Percentiles rank a stretch among this genome's conserved stretches.
These are phyloP conservation scores for Amphiura filiformis DNA, from an alignment of 35 echinoderm and acorn worm genomes.

Conservation along the genomic window DNA sequence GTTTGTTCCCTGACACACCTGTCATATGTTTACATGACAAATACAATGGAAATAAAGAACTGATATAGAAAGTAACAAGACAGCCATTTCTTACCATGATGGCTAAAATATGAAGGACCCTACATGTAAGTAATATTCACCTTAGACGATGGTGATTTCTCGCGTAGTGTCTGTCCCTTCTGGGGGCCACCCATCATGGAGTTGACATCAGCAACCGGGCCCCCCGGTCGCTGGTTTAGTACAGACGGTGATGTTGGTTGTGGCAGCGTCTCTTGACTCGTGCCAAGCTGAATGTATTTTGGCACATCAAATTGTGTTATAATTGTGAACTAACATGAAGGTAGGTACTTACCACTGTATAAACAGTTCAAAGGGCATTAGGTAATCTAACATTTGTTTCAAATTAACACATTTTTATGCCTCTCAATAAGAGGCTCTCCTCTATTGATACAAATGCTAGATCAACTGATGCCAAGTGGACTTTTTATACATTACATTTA, in stretches of 20 bases:
- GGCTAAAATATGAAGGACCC: background rate
- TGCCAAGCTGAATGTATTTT: constrained; percentile 7
- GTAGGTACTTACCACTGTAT: background rate
- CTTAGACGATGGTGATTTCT: background rate
- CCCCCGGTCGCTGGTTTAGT: background rate
- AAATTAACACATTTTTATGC: background rate
- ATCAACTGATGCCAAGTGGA: no score
- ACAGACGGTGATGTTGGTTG: background rate
- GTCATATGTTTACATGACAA: no score
- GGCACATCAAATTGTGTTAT: constrained; percentile 11
- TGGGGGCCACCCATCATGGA: background rate
- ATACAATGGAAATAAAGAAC: no score
- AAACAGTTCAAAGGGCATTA: background rate
- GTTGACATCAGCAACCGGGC: background rate
- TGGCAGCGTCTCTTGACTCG: background rate
- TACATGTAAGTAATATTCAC: background rate
- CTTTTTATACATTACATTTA: no score
- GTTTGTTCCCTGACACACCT: no score
- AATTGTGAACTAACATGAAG: background rate
- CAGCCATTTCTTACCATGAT: background rate
- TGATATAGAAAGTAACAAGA: background rate
- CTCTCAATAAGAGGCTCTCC: no score
- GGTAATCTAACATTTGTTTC: background rate
- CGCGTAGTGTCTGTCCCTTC: background rate
- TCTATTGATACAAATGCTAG: no score